phyloP scores from a whole-genome alignment of 2,888 invertebrate species.

The Macrosiphum euphorbiae region DNA sequence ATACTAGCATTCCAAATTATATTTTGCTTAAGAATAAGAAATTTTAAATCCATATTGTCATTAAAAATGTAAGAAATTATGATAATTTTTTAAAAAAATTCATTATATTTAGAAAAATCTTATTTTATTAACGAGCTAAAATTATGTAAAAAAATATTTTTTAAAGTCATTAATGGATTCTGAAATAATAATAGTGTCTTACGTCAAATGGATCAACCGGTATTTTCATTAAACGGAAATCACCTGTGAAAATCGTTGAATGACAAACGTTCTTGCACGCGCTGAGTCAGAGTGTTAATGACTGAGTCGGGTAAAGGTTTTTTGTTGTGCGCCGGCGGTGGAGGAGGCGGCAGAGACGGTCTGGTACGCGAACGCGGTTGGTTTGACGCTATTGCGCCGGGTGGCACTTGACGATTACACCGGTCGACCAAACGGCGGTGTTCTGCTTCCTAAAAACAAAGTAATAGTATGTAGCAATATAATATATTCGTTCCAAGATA shows the following conservation, averaged over 20 bases:
- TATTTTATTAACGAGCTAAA: too few species aligned
- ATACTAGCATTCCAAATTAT: too few species aligned
- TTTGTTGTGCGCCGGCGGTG: conserved; percentile 71
- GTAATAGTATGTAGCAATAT: background rate
- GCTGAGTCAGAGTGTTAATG: conserved; percentile 79
- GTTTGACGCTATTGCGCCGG: conserved; percentile 40
- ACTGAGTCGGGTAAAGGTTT: conserved; percentile 81
- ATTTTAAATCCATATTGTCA: too few species aligned
- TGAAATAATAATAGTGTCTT: background rate
- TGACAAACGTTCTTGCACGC: conserved; percentile 75
- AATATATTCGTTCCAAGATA: background rate
- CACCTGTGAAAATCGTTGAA: conserved; percentile 65
- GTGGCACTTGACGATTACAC: conserved; percentile 45
- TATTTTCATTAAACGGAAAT: background rate
- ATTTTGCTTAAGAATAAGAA: too few species aligned
- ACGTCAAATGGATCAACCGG: too few species aligned
- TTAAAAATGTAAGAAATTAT: too few species aligned
- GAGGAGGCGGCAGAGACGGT: conserved; percentile 67
- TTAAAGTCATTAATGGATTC: too few species aligned
- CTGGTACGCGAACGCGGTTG: conserved; percentile 56
- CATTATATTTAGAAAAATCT: too few species aligned
- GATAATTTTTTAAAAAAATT: too few species aligned
- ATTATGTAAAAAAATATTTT: background rate
- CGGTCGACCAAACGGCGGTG: conserved; percentile 73
- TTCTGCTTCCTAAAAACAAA: conserved; percentile 83